Evolutionary conservation across 2,113 vertebrate species (phyloP), one percentile per base, ranked within the genome.

Genomic region (Ochotona princeps): DNA sequence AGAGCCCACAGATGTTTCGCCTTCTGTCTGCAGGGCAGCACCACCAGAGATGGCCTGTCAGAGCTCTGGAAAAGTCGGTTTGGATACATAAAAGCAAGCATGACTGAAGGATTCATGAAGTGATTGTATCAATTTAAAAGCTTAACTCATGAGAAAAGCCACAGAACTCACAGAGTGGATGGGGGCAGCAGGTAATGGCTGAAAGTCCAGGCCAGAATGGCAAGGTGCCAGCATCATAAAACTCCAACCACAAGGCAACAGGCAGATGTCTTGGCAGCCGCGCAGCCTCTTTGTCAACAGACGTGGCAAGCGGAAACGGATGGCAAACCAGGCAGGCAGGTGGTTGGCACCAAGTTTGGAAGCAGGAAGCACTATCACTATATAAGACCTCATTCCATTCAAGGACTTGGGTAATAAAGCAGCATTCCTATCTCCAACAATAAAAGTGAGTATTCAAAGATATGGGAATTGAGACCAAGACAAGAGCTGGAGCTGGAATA

Each of bases 141-240:
- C 9, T 61, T 18, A 63, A 79, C 26, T 90, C 25, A 18, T 17
- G 32, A 44, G 32, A 23, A 84, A 47, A 85, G 44, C n/a, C 57
- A 30, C 47, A 73, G 73, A 57, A 35, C 38, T 94, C 72, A 44
- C 38, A 57, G 30, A 38, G 32, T 2, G 49, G 67, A 35, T 12
- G 21, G 38, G 49, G 61, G 76, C 84, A 87, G 81, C 73, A 8
- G 78, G 87, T 6, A 54, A 80, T 1, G 10, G 63, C 47, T 73
- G 84, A 90, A 82, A 49, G 32, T 87, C 61, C 91, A 84, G 82
- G 73, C 63, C 63, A 87, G 3, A 6, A 30, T 25, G 85, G 63
- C 69, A 84, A 67, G 54, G 60, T 87, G 78, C 74, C 23, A 25
- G 60, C 30, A 14, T 83, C 65, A 44, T 5, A 78, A 57, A 69